Percentiles rank a stretch among this genome's conserved stretches.
Conservation (phyloP, 1,140 invertebrate genomes). For the Heliconius hermathena region DNA sequence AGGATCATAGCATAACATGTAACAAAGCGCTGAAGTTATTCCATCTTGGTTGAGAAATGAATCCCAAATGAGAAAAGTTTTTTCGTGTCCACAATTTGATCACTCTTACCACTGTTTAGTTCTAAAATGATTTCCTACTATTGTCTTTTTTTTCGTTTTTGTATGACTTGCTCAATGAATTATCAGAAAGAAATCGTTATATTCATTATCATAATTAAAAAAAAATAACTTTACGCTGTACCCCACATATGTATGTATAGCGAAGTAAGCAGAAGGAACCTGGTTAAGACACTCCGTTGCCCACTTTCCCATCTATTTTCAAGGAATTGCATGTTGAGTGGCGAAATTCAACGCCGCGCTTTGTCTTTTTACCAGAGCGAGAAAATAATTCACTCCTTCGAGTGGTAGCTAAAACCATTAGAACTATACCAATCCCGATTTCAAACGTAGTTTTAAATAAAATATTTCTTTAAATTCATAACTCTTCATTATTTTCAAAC, state of each 20-base stretch:
- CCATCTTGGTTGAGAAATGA: conserved; percentile 42
- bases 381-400: background rate
- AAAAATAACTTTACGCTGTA: background rate
- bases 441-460: too few relatives aligned
- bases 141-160: conserved; percentile 10
- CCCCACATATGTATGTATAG: background rate
- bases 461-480: too few relatives aligned
- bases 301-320: background rate
- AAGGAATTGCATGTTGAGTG: background rate
- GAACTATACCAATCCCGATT: too few relatives aligned
- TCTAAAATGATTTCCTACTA: conserved; percentile 18
- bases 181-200: too few relatives aligned
- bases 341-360: background rate
- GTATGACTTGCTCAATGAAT: background rate
- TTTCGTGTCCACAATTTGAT: conserved; percentile 40
- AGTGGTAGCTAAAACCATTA: too few relatives aligned
- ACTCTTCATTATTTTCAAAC: too few relatives aligned
- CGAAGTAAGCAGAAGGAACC: background rate
- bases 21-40: conserved; percentile 23
- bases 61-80: conserved; percentile 45
- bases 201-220: too few relatives aligned
- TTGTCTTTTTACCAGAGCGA: background rate
- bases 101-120: conserved; percentile 18
- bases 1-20: conserved; percentile 15
- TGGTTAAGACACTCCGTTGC: background rate